Percentiles rank a stretch among this genome's conserved stretches.
Conservation (phyloP, 1,140 invertebrate species). For the Zaprionus inermis region DNA sequence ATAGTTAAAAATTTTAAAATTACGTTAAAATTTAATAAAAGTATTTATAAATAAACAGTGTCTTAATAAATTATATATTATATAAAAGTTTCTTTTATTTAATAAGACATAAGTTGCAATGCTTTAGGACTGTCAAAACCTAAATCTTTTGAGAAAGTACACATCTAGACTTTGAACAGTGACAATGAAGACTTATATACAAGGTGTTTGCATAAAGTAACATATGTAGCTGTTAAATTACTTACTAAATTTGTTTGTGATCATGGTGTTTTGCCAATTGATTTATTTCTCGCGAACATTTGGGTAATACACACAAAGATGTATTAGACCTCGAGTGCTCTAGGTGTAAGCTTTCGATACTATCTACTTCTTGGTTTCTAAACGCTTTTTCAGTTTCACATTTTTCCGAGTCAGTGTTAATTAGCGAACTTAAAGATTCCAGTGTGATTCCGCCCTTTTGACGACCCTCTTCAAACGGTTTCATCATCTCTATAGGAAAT, state of each 20-base stretch:
- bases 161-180: background rate
- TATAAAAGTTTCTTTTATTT: background rate
- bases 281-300: background rate
- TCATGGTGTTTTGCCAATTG: background rate
- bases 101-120: background rate
- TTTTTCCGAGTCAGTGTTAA: background rate
- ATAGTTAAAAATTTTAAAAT: no score
- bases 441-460: background rate
- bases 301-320: background rate
- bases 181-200: no score
- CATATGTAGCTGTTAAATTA: no score
- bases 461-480: slow-evolving; percentile 26
- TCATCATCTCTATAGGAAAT: slow-evolving; percentile 91
- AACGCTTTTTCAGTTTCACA: background rate
- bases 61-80: background rate
- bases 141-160: background rate
- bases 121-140: background rate
- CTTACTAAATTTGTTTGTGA: no score
- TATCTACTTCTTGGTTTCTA: background rate
- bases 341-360: background rate
- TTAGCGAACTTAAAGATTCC: background rate
- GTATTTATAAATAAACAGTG: background rate
- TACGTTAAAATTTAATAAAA: background rate
- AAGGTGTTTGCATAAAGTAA: no score
- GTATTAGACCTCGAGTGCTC: background rate